Conservation (phyloP, 1,140 invertebrate species). For the Plectrocnemia conspersa region DNA sequence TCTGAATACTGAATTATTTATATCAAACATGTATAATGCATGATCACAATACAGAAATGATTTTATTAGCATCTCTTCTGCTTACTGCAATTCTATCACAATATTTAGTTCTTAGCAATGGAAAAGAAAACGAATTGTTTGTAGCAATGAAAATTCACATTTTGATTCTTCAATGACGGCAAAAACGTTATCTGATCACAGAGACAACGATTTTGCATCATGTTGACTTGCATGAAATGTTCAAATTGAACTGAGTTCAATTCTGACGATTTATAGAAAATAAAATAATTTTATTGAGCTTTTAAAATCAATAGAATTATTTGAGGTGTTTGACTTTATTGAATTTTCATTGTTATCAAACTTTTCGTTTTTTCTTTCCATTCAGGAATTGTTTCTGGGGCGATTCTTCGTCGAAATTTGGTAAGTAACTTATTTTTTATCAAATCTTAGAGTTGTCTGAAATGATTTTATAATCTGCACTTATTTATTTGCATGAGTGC, state of each 20-base stretch:
- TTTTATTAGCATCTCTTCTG: too few relatives aligned
- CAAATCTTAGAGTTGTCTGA: too few relatives aligned
- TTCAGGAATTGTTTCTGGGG: slow-evolving; percentile 5
- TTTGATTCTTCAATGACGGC: slow-evolving; percentile 20
- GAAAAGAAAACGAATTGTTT: slow-evolving; percentile 9
- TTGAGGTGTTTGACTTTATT: slow-evolving; percentile 6
- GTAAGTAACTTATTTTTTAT: too few relatives aligned
- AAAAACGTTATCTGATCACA: slow-evolving; percentile 25
- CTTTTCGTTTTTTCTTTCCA: slow-evolving; percentile 31
- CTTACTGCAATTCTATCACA: not conserved
- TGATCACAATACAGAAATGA: too few relatives aligned
- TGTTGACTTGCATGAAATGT: too few relatives aligned
- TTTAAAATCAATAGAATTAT: slow-evolving; percentile 14
- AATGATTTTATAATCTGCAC: too few relatives aligned
- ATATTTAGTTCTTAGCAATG: too few relatives aligned
- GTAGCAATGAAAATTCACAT: slow-evolving; percentile 23
- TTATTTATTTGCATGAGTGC: too few relatives aligned
- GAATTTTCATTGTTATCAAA: slow-evolving; percentile 26
- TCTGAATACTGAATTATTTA: too few relatives aligned
- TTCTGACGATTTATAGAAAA: not conserved
- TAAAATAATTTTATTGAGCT: slow-evolving; percentile 20
- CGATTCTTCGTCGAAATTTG: too few relatives aligned
- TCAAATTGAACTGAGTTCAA: not conserved
- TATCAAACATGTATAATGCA: too few relatives aligned
- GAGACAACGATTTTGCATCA: slow-evolving; percentile 27